Base-by-base conservation (phyloP, 2,888 invertebrate genomes). In the Lingula anatina region DNA sequence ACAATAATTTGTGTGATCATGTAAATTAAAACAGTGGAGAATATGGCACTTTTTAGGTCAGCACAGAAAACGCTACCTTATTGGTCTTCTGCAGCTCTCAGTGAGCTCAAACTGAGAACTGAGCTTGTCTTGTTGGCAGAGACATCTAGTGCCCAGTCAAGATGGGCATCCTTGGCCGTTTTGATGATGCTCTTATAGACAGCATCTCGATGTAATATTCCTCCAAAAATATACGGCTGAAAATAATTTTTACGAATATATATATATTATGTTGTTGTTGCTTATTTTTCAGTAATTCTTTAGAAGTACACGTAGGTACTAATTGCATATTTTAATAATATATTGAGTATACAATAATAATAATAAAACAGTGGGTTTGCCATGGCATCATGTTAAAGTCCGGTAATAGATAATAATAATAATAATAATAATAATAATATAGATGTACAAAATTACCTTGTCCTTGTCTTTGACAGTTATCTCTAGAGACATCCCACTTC, bases 401-500 rank as follows among this genome's bases (percentile, higher is more conserved):
- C n/a, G n/a, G n/a, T n/a, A n/a, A n/a, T n/a, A n/a, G n/a, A n/a
- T n/a, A n/a, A n/a, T n/a, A n/a, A n/a, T n/a, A n/a, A n/a, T n/a
- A n/a, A n/a, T n/a, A n/a, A n/a, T n/a, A n/a, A n/a, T n/a, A n/a
- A n/a, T n/a, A n/a, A n/a, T n/a, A n/a, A n/a, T n/a, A n/a, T n/a
- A n/a, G n/a, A n/a, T n/a, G n/a, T n/a, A n/a, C 18, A 47, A 20
- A 53, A 54, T 47, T 54, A 73, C 74, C 60, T 71, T 75, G 44
- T 73, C 69, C 26, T 61, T 61, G 9, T 66, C 66, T 20, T 66
- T 60, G 39, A 74, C 56, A 23, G 64, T 58, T 26, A 76, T 65
- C 56, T 76, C 75, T 35, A 78, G 69, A 12, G 76, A 69, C 77
- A 77, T 77, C 18, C 77, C 77, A 41, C 68, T 70, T 25, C 77